Percentiles rank a stretch among this genome's conserved stretches.
Conservation (phyloP, 2,797 vertebrate genomes). For the Yasuhikotakia modesta region DNA sequence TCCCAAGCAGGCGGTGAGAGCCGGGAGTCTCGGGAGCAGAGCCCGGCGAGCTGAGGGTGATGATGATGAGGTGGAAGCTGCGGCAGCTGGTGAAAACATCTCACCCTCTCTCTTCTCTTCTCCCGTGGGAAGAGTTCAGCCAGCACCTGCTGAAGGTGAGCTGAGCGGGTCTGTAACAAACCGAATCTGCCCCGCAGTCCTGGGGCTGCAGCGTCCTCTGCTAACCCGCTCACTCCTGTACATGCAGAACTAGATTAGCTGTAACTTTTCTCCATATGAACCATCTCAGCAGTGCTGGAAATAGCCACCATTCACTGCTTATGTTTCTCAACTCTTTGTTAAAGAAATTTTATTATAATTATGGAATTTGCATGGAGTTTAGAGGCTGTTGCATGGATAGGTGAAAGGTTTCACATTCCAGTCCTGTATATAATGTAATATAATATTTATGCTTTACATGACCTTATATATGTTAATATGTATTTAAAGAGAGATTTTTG, state of each 20-base stretch:
- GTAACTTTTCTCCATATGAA: neutral
- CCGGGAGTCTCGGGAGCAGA: constrained; percentile 20
- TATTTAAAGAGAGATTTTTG: neutral
- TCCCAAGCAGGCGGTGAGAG: constrained; percentile 23
- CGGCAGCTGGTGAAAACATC: constrained; percentile 37
- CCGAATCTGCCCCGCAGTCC: constrained; percentile 20
- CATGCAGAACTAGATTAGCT: neutral
- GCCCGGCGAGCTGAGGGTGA: constrained; percentile 4
- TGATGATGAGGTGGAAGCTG: constrained; percentile 51
- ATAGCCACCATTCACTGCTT: too few relatives aligned
- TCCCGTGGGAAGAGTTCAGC: constrained; percentile 57
- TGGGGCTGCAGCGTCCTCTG: neutral
- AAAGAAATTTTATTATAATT: too few relatives aligned
- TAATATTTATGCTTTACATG: too few relatives aligned
- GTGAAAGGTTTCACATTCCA: too few relatives aligned
- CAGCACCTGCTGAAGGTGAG: constrained; percentile 54
- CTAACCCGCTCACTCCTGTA: neutral
- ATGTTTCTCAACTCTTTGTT: too few relatives aligned
- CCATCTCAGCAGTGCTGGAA: neutral
- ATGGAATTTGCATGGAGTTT: too few relatives aligned
- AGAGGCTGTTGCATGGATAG: too few relatives aligned
- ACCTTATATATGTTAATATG: neutral
- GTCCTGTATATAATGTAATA: neutral
- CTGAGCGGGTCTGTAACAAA: constrained; percentile 18
- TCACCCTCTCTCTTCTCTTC: constrained; percentile 43